Evolutionary conservation across 2,113 vertebrate species (phyloP).

Genomic region (Chionis minor): DNA sequence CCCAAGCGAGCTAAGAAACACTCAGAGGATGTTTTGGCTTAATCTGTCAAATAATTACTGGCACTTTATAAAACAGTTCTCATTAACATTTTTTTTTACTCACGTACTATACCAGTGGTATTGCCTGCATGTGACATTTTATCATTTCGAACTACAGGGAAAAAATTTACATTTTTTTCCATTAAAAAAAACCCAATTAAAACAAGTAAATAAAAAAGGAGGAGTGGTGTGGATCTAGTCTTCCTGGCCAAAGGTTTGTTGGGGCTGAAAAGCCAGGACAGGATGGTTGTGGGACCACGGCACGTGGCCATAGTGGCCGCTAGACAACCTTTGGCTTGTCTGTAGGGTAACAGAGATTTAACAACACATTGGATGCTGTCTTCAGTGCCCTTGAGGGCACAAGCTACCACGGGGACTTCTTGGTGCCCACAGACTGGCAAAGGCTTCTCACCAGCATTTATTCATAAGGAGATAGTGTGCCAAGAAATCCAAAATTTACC

Average conservation of each 20-base stretch:
- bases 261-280: background rate
- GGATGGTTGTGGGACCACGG: background rate
- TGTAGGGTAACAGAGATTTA: background rate
- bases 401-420: background rate
- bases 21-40: background rate
- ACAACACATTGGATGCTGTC: too few species aligned
- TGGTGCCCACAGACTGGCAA: background rate
- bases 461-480: background rate
- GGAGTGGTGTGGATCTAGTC: background rate
- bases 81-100: background rate
- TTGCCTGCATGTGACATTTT: background rate
- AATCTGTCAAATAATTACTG: background rate
- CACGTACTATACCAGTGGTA: background rate
- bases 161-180: background rate
- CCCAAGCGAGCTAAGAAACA: background rate
- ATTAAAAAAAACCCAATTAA: background rate
- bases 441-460: background rate
- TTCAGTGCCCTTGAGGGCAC: background rate
- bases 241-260: background rate
- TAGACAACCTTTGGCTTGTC: background rate
- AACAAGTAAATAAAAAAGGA: background rate
- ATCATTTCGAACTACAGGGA: background rate
- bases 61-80: background rate
- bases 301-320: background rate
- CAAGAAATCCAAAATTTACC: background rate